Evolutionary conservation across 2,888 invertebrate species (phyloP), one percentile per base, ranked within the genome.

Genomic region (Galeopsomyia nigrocyanea): DNA sequence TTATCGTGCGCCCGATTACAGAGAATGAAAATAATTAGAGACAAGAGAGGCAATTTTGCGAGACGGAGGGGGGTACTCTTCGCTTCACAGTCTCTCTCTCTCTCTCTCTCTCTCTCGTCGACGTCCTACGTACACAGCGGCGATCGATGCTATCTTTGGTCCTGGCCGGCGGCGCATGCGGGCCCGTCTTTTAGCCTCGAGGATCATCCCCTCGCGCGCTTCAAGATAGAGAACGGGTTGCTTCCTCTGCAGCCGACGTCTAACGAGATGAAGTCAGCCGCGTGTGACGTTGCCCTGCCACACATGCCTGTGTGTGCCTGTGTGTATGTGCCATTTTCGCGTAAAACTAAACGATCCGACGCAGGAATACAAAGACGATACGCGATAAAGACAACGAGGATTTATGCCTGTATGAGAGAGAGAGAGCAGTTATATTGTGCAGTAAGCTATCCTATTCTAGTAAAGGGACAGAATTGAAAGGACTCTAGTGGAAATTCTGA

Each of bases 181-280:
- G n/a, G 26, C 39, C n/a, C 60, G 17, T 62, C 79, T 72, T 73
- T 67, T 68, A 50, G 57, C 65, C 74, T 57, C 53, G 55, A 73
- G 73, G 73, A 73, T 73, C 63, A 71, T 65, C 74, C 51, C 74
- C 39, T 26, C 3, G n/a, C n/a, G n/a, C n/a, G 51, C 22, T 7
- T 14, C 19, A 39, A 39, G 39, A 39, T 39, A 39, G 46, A 46
- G 39, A 50, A 61, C 51, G 70, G 70, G 64, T 70, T 69, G 62
- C 49, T 39, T 39, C 39, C 39, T 39, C 39, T 80, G 83, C 82
- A 82, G 81, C 83, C 84, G 84, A 82, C 84, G 81, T 84, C 81
- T 83, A 84, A 86, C 83, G 83, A 86, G 87, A 86, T 86, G 87
- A 87, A 88, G 86, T 87, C 87, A 87, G 85, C 87, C 87, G 87